Base-by-base conservation (phyloP, 2,113 vertebrate genomes). In the Semnornis frantzii region DNA sequence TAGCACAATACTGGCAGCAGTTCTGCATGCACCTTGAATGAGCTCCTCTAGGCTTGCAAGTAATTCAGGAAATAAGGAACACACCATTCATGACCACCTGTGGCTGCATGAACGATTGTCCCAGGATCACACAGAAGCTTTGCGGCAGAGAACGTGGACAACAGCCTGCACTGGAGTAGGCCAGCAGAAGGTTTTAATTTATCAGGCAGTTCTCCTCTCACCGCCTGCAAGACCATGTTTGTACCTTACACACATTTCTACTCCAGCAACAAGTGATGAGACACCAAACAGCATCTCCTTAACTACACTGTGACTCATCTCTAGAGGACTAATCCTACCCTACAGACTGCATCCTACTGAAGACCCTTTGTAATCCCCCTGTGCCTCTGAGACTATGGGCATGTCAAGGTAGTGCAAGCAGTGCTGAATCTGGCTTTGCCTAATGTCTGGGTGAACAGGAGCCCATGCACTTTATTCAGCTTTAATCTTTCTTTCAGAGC, bases 11-110 rank as follows among this genome's bases (percentile, higher is more conserved):
- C 4, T 72, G 85, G 73, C 90, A 80, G 68, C 46, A 79, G 83
- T 58, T 82, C 66, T 87, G 68, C 34, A 30, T 23, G 72, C 0
- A 14, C 25, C 85, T 79, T 85, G 30, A 12, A 34, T 28, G 30
- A 92, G 42, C 50, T 17, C 44, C 72, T 62, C 19, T 9, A 82
- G 66, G 76, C 75, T 85, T 55, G 39, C 66, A 78, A 91, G 62
- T 74, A 69, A 70, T 81, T 84, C 91, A 88, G 60, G 76, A 85
- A 94, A 91, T 60, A 42, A 78, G 71, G 66, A 90, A 77, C n/a
- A 73, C 19, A 48, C 39, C 57, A 72, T 77, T 73, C 80, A 77
- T 60, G 62, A 54, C 81, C 70, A 90, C 87, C 87, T 90, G 55
- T 69, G 55, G 66, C 50, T 80, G 60, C 50, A 48, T 37, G 71